These are phyloP conservation scores for Eidolon helvum DNA, from an alignment of 2,113 vertebrate genomes.

Conservation along the genomic window DNA sequence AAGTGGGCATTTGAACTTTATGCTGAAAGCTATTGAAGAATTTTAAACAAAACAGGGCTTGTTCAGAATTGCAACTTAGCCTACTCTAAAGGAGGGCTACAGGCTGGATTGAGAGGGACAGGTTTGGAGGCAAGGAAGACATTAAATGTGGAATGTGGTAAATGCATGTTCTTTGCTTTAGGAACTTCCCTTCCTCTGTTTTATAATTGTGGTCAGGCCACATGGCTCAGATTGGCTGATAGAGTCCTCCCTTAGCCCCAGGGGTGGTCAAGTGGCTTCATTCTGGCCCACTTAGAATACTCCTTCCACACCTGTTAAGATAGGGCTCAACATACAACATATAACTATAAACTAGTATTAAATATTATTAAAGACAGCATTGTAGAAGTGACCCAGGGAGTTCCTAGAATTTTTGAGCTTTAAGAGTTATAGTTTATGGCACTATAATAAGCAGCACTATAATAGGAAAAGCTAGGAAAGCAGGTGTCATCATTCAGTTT, in stretches of 20 bases:
- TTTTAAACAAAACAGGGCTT: background rate
- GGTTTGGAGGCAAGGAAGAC: background rate
- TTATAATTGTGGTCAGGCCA: background rate
- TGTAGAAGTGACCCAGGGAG: background rate
- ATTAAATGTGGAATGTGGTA: fast-evolving
- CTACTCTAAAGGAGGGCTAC: background rate
- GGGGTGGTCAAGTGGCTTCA: background rate
- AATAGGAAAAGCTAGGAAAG: background rate
- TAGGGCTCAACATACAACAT: background rate
- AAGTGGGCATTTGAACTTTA: background rate
- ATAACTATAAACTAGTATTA: background rate
- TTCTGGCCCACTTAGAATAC: background rate
- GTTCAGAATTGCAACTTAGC: background rate
- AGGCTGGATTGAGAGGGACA: background rate
- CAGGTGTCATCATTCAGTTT: background rate
- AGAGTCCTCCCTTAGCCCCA: background rate
- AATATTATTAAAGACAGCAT: background rate
- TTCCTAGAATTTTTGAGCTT: background rate
- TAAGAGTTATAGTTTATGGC: background rate
- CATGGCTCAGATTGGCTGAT: background rate
- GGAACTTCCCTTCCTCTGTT: background rate
- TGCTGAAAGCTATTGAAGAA: background rate
- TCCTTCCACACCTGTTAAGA: background rate
- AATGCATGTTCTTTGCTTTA: too few relatives aligned
- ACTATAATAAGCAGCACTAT: background rate